phyloP scores from a whole-genome alignment of 2,797 vertebrate genomes.

The Hapalemur alaotrensis region DNA sequence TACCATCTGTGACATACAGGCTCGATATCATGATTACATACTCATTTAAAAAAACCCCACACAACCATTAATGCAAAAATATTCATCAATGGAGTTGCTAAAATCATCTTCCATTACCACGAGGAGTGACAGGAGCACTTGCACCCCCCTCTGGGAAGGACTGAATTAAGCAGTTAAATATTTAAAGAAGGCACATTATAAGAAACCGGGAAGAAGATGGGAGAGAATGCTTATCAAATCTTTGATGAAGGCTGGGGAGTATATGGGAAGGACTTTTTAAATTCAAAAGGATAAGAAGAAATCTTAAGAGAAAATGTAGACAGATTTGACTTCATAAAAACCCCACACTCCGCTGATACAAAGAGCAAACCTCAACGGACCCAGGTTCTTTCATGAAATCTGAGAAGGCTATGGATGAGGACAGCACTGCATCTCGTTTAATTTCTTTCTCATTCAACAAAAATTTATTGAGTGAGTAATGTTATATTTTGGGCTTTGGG shows the following conservation, averaged over 20 bases:
- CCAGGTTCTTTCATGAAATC: background rate
- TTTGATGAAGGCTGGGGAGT: background rate
- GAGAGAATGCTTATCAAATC: background rate
- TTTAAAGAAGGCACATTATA: background rate
- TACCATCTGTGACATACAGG: background rate
- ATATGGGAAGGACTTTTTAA: background rate
- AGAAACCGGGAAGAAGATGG: background rate
- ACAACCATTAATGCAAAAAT: background rate
- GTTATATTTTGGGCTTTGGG: background rate
- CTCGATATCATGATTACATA: background rate
- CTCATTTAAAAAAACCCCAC: background rate
- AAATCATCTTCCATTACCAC: background rate
- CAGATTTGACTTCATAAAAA: background rate
- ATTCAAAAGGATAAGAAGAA: constrained; percentile 8
- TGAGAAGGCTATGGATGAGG: background rate
- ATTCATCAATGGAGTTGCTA: background rate
- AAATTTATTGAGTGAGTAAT: background rate
- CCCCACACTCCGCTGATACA: background rate
- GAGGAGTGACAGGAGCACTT: background rate
- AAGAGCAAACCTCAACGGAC: background rate
- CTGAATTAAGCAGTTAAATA: background rate
- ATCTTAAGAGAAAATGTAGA: background rate
- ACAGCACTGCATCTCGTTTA: background rate
- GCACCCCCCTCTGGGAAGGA: background rate
- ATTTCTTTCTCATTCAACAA: background rate